Conservation (phyloP, 2,888 invertebrate species). For the Clitarchus hookeri region DNA sequence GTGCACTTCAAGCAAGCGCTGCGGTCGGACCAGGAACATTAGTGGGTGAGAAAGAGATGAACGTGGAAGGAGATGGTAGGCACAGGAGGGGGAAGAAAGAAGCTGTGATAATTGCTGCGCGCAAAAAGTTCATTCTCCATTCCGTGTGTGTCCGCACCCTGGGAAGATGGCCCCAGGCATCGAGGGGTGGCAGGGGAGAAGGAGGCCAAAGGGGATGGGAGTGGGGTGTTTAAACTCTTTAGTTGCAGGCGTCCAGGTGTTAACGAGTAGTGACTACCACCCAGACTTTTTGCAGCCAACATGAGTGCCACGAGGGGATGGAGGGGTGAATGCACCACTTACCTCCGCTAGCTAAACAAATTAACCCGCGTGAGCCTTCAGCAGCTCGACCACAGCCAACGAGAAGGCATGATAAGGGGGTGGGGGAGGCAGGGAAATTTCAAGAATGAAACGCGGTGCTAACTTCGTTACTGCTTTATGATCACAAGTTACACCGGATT, state of each 20-base stretch:
- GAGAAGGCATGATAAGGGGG: background rate
- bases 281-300: background rate
- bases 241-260: background rate
- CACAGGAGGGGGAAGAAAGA: background rate
- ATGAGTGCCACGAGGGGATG: background rate
- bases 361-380: background rate
- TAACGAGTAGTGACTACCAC: background rate
- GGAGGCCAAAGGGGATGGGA: background rate
- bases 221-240: background rate
- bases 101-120: too few relatives aligned
- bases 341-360: background rate
- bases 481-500: background rate
- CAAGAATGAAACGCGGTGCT: constrained; percentile 5
- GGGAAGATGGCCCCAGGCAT: too few relatives aligned
- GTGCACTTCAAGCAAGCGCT: background rate
- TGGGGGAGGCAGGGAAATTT: background rate
- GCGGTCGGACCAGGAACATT: background rate
- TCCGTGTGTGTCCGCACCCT: background rate
- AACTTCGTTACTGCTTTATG: background rate
- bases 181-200: too few relatives aligned
- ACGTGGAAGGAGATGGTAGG: background rate
- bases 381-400: background rate
- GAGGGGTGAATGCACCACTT: background rate
- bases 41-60: background rate
- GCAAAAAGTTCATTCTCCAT: background rate